Conservation (phyloP, 2,113 vertebrate genomes). For the Meleagris gallopavo region DNA sequence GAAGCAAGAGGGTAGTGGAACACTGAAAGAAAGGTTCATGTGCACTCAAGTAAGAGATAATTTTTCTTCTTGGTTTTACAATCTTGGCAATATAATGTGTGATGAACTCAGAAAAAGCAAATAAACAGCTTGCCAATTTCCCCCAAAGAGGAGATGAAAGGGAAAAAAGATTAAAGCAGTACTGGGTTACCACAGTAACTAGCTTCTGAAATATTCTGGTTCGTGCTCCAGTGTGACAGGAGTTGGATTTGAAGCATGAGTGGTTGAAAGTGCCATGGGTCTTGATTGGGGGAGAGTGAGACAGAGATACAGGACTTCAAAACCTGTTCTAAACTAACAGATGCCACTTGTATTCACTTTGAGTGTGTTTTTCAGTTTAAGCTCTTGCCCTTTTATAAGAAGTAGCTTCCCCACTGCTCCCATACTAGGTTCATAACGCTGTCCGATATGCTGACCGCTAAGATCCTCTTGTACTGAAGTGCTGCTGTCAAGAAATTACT, state of each 20-base stretch:
- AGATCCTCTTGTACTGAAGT: neutral
- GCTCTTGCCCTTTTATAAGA: neutral
- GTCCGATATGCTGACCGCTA: fast-evolving
- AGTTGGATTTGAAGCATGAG: neutral
- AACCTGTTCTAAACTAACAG: neutral
- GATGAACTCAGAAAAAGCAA: conserved; percentile 37
- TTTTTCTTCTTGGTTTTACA: neutral
- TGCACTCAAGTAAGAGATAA: neutral
- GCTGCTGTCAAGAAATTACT: neutral
- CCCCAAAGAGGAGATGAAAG: conserved; percentile 43
- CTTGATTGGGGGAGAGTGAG: neutral
- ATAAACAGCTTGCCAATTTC: conserved; percentile 43
- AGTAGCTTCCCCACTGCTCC: neutral
- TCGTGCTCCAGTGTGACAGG: neutral
- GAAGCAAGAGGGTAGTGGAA: neutral
- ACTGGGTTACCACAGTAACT: conserved; percentile 58
- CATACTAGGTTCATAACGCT: neutral
- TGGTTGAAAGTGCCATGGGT: neutral
- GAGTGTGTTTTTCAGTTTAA: neutral
- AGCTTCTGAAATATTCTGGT: conserved; percentile 10
- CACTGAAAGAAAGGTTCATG: neutral
- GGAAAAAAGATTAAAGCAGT: conserved; percentile 38
- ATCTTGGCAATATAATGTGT: neutral
- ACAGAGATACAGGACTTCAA: neutral
- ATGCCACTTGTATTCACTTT: neutral